Conservation (phyloP, 2,888 invertebrate genomes). For the Bhutanitis thaidina region DNA sequence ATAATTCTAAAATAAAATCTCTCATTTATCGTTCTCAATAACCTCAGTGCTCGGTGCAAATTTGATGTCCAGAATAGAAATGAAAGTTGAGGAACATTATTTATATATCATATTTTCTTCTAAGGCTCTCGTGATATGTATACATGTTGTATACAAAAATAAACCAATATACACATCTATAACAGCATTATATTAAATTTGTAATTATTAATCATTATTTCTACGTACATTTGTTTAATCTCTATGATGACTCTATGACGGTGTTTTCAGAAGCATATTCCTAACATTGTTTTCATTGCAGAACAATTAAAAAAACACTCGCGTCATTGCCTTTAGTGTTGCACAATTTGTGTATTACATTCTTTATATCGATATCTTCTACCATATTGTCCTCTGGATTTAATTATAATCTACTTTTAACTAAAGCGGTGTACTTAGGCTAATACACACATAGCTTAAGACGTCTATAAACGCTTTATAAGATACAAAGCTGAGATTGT, state of each 20-base stretch:
- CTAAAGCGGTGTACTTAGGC: slow-evolving; percentile 38
- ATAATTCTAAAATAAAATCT: no score
- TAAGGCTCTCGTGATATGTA: slow-evolving; percentile 76
- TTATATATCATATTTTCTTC: slow-evolving; percentile 35
- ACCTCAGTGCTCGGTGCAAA: not conserved
- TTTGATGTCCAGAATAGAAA: slow-evolving; percentile 20
- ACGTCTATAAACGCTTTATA: slow-evolving; percentile 11
- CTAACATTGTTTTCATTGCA: slow-evolving; percentile 51
- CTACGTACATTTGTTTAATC: no score
- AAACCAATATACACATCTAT: slow-evolving; percentile 61
- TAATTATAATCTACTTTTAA: slow-evolving; percentile 33
- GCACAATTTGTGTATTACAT: slow-evolving; percentile 26
- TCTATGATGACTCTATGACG: slow-evolving; percentile 2
- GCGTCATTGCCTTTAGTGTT: slow-evolving; percentile 51
- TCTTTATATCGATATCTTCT: slow-evolving; percentile 40
- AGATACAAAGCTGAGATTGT: slow-evolving; percentile 29
- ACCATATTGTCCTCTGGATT: slow-evolving; percentile 60
- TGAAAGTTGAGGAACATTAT: slow-evolving; percentile 29
- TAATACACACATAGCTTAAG: slow-evolving; percentile 21
- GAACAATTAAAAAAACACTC: slow-evolving; percentile 15
- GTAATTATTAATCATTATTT: slow-evolving; percentile 11
- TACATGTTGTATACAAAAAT: slow-evolving; percentile 73
- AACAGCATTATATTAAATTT: slow-evolving; percentile 45
- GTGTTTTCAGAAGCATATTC: slow-evolving; percentile 12
- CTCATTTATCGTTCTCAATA: no score